These are phyloP conservation scores for Arothron firmamentum DNA, from an alignment of 2,113 vertebrate genomes.

Conservation along the genomic window DNA sequence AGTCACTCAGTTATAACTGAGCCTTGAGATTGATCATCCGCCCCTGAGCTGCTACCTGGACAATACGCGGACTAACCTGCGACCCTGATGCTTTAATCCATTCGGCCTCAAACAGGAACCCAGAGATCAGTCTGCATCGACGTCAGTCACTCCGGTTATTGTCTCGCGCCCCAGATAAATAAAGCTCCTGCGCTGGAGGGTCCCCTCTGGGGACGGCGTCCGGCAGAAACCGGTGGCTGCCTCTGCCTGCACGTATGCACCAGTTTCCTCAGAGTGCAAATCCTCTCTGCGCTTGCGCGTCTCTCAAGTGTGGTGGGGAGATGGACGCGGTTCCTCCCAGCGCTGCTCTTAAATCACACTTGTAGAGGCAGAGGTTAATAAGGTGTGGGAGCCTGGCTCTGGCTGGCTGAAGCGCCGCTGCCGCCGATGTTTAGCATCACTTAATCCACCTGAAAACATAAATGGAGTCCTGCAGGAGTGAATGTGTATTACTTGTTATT, in stretches of 20 bases:
- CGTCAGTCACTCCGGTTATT: no score
- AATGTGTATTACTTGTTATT: slow-evolving; percentile 6
- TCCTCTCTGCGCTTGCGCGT: slow-evolving; percentile 15
- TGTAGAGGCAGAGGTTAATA: slow-evolving; percentile 34
- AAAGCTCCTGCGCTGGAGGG: no score
- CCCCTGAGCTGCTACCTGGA: background rate
- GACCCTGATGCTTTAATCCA: background rate
- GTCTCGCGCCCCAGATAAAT: no score
- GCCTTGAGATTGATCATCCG: background rate
- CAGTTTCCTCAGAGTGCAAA: slow-evolving; percentile 8
- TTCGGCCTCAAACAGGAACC: slow-evolving; percentile 12
- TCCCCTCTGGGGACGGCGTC: slow-evolving; percentile 14
- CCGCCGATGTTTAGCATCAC: slow-evolving; percentile 6
- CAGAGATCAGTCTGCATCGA: no score
- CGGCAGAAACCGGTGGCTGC: slow-evolving; percentile 35
- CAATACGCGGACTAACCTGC: no score
- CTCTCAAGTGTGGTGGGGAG: slow-evolving; percentile 25
- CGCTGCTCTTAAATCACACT: slow-evolving; percentile 9
- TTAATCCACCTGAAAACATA: background rate
- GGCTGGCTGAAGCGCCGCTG: slow-evolving; percentile 14
- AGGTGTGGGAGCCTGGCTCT: slow-evolving; percentile 18
- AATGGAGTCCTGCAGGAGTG: no score
- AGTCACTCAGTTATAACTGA: background rate
- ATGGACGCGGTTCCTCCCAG: slow-evolving; percentile 20
- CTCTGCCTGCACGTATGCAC: slow-evolving; percentile 9